A percentile compares a stretch with the other conserved stretches of the same genome.
Conservation (phyloP, 37 sponge, comb jelly and placozoan genomes). For the Hexactinellida sp. region DNA sequence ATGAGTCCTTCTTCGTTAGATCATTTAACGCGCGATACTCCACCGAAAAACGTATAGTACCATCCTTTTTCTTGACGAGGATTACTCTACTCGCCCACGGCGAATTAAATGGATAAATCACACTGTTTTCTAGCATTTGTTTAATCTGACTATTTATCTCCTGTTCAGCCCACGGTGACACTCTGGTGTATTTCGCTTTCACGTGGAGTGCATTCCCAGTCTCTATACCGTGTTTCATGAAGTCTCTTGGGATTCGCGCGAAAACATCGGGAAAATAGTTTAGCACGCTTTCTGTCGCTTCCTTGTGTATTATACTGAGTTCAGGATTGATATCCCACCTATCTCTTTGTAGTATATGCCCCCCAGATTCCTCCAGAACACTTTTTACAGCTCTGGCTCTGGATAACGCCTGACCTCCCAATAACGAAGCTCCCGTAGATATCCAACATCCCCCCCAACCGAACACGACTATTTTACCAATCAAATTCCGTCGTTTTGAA, state of each 20-base stretch:
- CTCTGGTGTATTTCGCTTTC: not conserved
- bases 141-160: not conserved
- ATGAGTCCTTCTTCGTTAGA: not conserved
- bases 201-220: not conserved
- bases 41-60: not conserved
- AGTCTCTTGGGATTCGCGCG: not conserved
- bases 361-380: not conserved
- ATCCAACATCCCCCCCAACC: not conserved
- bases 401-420: not conserved
- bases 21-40: constrained; percentile 3
- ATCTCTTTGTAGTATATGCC: not conserved
- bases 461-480: not conserved
- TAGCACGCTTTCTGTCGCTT: not conserved
- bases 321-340: not conserved
- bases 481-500: not conserved
- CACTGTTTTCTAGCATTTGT: not conserved
- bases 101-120: not conserved
- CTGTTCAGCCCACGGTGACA: not conserved
- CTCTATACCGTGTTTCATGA: not conserved
- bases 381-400: not conserved
- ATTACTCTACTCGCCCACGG: constrained; percentile 13
- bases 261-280: not conserved
- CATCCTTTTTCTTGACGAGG: not conserved
- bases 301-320: not conserved
- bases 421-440: not conserved